phyloP scores from a whole-genome alignment of 2,888 invertebrate genomes.

The Leucophenga maculata region DNA sequence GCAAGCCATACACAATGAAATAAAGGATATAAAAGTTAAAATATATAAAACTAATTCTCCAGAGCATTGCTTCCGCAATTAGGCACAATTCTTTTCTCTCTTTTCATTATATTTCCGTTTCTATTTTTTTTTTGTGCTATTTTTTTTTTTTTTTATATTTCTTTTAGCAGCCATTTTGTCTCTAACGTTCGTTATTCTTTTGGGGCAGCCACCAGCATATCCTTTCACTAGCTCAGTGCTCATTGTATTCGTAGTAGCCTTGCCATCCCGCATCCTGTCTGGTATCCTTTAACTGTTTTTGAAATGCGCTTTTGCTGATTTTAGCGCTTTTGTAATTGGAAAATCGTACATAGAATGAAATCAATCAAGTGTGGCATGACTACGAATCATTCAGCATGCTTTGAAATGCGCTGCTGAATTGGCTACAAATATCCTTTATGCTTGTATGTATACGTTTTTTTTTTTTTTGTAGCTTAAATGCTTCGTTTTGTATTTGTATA shows the following conservation, averaged over 20 bases:
- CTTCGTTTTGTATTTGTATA: too few species aligned
- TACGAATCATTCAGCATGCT: constrained; percentile 25
- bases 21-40: constrained; percentile 36
- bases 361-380: constrained; percentile 66
- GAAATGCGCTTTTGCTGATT: constrained; percentile 49
- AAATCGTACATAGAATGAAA: constrained; percentile 69
- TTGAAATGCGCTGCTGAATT: neutral
- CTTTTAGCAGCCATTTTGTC: neutral
- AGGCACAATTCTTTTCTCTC: constrained; percentile 57
- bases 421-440: too few species aligned
- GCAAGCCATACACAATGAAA: constrained; percentile 3
- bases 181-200: neutral
- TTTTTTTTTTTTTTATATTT: neutral
- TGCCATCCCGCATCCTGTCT: constrained; percentile 2
- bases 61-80: constrained; percentile 68
- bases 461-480: too few species aligned
- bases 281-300: constrained; percentile 31
- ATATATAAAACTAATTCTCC: constrained; percentile 60
- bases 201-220: neutral
- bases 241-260: neutral
- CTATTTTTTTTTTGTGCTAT: neutral
- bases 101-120: neutral
- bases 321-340: constrained; percentile 64
- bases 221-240: neutral
- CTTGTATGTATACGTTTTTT: too few species aligned